Conservation (phyloP, 2,797 vertebrate species). For the Myotis pilosus region DNA sequence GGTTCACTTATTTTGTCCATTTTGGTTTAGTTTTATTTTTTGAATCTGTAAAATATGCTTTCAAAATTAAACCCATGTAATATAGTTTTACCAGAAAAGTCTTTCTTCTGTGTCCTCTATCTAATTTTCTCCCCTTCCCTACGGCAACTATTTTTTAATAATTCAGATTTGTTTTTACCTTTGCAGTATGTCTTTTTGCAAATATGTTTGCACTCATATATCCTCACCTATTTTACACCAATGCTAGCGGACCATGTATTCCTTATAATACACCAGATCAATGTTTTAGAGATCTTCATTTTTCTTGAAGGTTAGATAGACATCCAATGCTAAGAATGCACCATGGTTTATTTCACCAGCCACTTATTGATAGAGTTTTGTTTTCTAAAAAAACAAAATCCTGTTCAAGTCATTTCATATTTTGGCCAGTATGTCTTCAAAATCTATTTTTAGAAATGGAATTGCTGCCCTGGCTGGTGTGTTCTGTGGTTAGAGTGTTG, state of each 20-base stretch:
- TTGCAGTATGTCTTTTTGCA: not conserved
- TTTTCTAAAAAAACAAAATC: not conserved
- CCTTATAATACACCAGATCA: not conserved
- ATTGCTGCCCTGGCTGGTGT: not conserved
- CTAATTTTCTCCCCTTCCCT: not conserved
- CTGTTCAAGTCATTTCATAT: not conserved
- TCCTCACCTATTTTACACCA: not conserved
- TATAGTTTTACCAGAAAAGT: not conserved
- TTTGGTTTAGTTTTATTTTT: constrained; percentile 32
- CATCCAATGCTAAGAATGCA: not conserved
- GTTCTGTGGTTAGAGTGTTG: no score
- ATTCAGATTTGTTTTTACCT: not conserved
- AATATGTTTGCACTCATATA: not conserved
- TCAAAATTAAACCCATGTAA: not conserved
- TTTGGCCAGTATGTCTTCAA: not conserved
- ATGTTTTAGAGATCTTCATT: not conserved
- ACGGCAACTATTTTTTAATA: not conserved
- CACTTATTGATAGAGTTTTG: not conserved
- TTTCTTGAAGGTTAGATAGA: not conserved
- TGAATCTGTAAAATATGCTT: not conserved
- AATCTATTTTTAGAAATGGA: not conserved
- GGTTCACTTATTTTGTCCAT: not conserved
- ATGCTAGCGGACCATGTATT: not conserved
- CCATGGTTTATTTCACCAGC: not conserved
- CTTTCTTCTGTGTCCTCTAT: not conserved